Base-by-base conservation (phyloP, 2,888 invertebrate species). In the Tiliacea aurago region DNA sequence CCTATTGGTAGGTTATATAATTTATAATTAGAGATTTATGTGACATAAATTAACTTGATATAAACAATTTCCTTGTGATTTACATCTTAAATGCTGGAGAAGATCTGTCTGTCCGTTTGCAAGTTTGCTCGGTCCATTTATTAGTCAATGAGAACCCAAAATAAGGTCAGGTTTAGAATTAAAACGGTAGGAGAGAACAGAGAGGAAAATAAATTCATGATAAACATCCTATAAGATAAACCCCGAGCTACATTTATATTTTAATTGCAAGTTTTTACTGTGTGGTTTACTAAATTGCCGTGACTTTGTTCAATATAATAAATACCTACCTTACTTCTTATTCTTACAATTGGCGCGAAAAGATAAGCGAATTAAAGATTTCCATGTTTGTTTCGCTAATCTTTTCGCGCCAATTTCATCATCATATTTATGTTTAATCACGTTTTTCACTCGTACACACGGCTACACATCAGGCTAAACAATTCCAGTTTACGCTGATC, bases 1-100 rank as follows among this genome's bases (percentile, higher is more conserved):
- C 76, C 76, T 78, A 84, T 69, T 64, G 55, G 58, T 67, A 56
- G 18, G 55, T 76, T 80, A 81, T 69, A 65, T 78, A 66, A 80
- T 74, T 80, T 23, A 58, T 66, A 53, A 53, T 66, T 69, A 64
- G 61, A 79, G 11, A 70, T 83, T 58, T 43, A 67, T 73, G 33
- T 78, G 58, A 59, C 28, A 55, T 62, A 73, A 59, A 72, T 69
- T 55, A 55, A 56, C n/a, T 43, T 41, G 13, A 63, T 49, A 62
- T 41, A 59, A 66, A 72, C 37, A 45, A 58, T 63, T 51, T 45
- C 13, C 1, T 55, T 28, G 15, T 37, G 9, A 49, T 55, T 20
- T 47, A 61, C 18, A 43, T 43, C n/a, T n/a, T 15, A n/a, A n/a
- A 49, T 49, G 5, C 20, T 59, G 15, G 20, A n/a, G n/a, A n/a